Conservation (phyloP, 53 echinoderm and acorn worm genomes). For the Henricia sp. region DNA sequence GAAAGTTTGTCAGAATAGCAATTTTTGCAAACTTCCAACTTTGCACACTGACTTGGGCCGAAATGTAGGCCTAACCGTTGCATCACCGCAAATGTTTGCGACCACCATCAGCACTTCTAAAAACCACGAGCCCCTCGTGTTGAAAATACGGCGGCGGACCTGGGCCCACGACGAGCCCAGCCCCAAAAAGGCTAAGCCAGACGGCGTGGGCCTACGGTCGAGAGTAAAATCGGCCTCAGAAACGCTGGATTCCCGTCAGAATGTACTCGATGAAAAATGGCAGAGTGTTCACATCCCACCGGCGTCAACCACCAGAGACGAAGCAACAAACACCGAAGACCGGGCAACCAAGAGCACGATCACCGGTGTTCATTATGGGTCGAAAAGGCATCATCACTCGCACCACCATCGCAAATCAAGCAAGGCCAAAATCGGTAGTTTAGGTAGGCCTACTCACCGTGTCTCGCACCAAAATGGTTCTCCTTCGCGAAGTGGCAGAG, state of each 20-base stretch:
- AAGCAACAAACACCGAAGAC: not conserved
- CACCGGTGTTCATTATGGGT: not conserved
- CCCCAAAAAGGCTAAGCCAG: not conserved
- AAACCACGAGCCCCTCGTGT: conserved; percentile 25
- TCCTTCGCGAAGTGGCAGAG: not conserved
- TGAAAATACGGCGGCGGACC: conserved; percentile 54
- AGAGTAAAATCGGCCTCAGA: not conserved
- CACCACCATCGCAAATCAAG: conserved; percentile 28
- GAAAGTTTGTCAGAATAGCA: too few relatives aligned
- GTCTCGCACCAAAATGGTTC: not conserved
- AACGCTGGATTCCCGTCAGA: not conserved
- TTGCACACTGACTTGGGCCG: too few relatives aligned
- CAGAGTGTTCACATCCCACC: conserved; percentile 3
- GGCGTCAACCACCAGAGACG: not conserved
- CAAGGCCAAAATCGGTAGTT: conserved; percentile 2
- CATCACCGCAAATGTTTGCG: not conserved
- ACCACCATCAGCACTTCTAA: not conserved
- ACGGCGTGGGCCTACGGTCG: not conserved
- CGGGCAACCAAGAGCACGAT: not conserved
- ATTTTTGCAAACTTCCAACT: too few relatives aligned
- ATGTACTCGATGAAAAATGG: conserved; percentile 15
- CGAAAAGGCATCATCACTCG: conserved; percentile 16
- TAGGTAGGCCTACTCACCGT: not conserved
- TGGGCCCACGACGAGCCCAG: conserved; percentile 10
- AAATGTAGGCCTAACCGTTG: too few relatives aligned